Evolutionary conservation across 1,140 invertebrate genomes (phyloP), one percentile per base, ranked within the genome.

Genomic region (Leptinotarsa undecemlineata): DNA sequence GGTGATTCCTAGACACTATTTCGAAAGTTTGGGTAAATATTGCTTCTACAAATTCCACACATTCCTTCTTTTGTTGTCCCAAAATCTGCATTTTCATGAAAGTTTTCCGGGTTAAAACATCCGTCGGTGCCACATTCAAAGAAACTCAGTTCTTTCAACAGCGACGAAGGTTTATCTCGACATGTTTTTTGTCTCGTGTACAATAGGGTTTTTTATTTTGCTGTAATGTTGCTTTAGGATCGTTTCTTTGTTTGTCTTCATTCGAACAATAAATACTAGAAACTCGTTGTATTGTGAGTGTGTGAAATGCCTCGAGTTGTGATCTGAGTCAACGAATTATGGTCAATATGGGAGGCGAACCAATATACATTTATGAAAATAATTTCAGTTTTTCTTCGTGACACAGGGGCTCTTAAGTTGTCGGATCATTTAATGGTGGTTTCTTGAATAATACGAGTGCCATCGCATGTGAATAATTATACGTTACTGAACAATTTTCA

Each of bases 231-330:
- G 15, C 51, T 57, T 57, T 57, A 57, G 51, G 51, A 57, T 57
- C 51, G 51, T 57, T 57, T 57, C 51, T 57, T 57, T 57, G 51
- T 57, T 57, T 57, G 51, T 57, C 51, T 57, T 57, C n/a, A 57
- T 57, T 57, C 51, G 51, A 19, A 57, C 51, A 57, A 57, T 57
- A 57, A 57, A 57, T 57, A 57, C 51, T 57, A n/a, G 51, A 57
- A 57, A 57, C 51, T 57, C 51, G 51, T 57, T 57, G 51, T 57
- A 57, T n/a, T 57, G 51, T 17, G 51, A 57, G 17, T 57, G 51
- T 57, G 51, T 57, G 51, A 57, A 57, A 4, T 19, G 15, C n/a
- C 51, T 57, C 6, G 17, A 57, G 51, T 19, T 57, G 51, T 19
- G 51, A 19, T 57, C 17, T 19, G n/a, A 57, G 51, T 57, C 51